phyloP scores from a whole-genome alignment of 2,797 vertebrate species.

The Phrynocephalus forsythii region DNA sequence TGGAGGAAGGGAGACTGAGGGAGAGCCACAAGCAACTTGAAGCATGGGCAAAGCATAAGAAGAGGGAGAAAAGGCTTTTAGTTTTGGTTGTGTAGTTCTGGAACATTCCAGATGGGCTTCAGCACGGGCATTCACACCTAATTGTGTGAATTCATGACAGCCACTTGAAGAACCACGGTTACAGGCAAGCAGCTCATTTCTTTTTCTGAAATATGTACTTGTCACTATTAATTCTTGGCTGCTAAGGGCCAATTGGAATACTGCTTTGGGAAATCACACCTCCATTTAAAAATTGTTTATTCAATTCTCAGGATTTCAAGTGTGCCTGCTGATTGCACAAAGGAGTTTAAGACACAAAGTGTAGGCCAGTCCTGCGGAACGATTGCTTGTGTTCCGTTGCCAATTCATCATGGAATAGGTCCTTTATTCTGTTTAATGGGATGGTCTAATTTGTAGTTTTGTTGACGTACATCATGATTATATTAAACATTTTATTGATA shows the following conservation, averaged over 20 bases:
- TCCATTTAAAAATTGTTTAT: slow-evolving; percentile 5
- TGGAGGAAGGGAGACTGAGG: no score
- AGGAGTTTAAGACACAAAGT: not conserved
- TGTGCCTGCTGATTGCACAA: slow-evolving; percentile 1
- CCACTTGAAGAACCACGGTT: no score
- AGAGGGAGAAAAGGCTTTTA: no score
- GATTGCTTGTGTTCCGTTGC: slow-evolving; percentile 7
- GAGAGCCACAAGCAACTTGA: no score
- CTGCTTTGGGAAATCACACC: not conserved
- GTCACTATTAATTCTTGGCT: not conserved
- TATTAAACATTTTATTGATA: not conserved
- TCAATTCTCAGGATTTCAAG: slow-evolving; percentile 18
- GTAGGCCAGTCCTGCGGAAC: slow-evolving; percentile 2
- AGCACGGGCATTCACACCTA: no score
- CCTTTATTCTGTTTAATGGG: slow-evolving; percentile 1
- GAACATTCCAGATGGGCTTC: no score
- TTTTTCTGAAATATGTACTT: no score
- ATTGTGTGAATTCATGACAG: no score
- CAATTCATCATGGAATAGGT: not conserved
- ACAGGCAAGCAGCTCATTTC: no score
- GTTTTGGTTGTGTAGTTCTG: no score
- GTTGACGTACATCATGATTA: slow-evolving; percentile 9
- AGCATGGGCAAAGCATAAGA: no score
- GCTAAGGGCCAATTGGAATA: not conserved
- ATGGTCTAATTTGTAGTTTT: slow-evolving; percentile 1